Evolutionary conservation across 2,113 vertebrate species (phyloP), one percentile per base, ranked within the genome.

Genomic region (Cairina moschata): DNA sequence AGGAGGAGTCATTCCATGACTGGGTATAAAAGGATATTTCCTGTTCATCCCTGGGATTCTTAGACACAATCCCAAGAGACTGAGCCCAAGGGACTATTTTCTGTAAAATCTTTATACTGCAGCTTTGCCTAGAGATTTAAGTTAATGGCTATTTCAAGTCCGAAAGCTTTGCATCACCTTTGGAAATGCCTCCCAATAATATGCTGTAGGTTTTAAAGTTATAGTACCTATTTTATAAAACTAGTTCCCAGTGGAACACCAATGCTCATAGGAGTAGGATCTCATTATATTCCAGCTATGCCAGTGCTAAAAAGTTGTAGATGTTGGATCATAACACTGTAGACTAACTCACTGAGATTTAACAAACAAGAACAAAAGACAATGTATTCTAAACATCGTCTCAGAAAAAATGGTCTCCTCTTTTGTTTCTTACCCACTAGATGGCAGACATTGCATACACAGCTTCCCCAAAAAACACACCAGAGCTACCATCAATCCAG

Each of bases 351-450:
- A 3, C 29, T 36, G 42, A 50, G 38, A 73, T 40, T 66, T 71
- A 88, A 80, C 10, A 25, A 65, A n/a, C 8, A 55, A 71, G 32
- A 1, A 54, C 29, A 15, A 32, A 36, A 29, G 2, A 21, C 20
- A 9, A 54, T 2, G 10, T n/a, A 14, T 26, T 42, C 42, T n/a
- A 40, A 32, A 32, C 22, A 34, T 32, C 15, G 9, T 6, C 10
- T 10, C 52, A 48, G 28, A 10, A 56, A 21, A 69, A 82, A 1
- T 17, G 2, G 60, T n/a, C 5, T 22, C 26, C 7, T 28, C 21
- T 74, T 74, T 67, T 74, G 38, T 69, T 4, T 77, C 7, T 8
- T 73, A 13, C 9, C 88, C 93, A 75, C 90, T 58, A 95, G 96
- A 73, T 86, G 93, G 88, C 92, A 96, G 77, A 59, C 65, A 63